phyloP scores from a whole-genome alignment of 1,140 invertebrate species.

The Ylistrum balloti region DNA sequence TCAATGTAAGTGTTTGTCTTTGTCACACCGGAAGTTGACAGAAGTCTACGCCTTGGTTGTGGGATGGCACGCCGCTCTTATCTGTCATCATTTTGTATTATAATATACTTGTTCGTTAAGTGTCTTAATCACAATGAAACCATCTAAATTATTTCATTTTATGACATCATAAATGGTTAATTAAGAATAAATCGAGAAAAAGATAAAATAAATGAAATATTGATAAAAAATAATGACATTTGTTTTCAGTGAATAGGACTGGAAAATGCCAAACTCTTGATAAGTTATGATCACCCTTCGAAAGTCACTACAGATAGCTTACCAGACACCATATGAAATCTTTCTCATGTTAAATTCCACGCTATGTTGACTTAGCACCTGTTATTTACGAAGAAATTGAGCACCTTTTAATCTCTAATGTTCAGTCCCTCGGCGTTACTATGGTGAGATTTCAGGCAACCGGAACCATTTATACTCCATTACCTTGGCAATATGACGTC shows the following conservation, averaged over 20 bases:
- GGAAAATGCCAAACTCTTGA: too few relatives aligned
- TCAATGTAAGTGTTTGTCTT: background rate
- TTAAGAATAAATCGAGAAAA: too few relatives aligned
- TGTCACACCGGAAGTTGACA: background rate
- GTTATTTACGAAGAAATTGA: background rate
- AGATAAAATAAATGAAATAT: too few relatives aligned
- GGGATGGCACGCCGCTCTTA: background rate
- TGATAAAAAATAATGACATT: too few relatives aligned
- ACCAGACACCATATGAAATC: background rate
- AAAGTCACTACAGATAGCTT: too few relatives aligned
- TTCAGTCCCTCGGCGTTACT: background rate
- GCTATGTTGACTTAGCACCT: background rate
- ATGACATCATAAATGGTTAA: too few relatives aligned
- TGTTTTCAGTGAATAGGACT: too few relatives aligned
- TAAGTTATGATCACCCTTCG: too few relatives aligned
- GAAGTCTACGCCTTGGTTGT: background rate
- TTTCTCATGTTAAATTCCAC: background rate
- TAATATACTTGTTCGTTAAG: too few relatives aligned
- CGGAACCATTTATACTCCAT: background rate
- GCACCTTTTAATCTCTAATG: background rate
- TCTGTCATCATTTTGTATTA: too few relatives aligned
- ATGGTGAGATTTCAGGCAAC: conserved; percentile 13
- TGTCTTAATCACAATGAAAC: too few relatives aligned
- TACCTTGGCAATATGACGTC: background rate
- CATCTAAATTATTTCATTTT: too few relatives aligned